Evolutionary conservation across 2,113 vertebrate species (phyloP), one percentile per base, ranked within the genome.

Genomic region (Cyphotilapia sp.): DNA sequence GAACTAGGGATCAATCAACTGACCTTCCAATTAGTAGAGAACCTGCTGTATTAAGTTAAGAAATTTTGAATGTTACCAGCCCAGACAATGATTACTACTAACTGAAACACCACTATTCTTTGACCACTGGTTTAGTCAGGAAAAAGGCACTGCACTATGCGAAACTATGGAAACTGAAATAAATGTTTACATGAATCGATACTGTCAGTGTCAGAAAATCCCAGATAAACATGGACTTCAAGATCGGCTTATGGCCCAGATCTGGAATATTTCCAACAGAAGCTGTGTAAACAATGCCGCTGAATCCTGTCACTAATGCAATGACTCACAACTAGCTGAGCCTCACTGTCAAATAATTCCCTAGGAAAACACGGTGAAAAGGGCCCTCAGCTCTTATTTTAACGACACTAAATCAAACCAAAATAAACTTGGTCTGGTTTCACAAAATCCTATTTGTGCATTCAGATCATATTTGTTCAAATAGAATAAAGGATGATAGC

Each of bases 401-500:
- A 83, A 83, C 80, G 33, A 40, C 42, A 45, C 5, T 49, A 17
- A 31, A 54, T 80, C 45, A 33, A 86, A 78, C 19, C 51, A 87
- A 89, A 86, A 89, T 69, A 90, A 87, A 85, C 74, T 76, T 5
- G 61, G 31, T 88, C 87, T 56, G 59, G 16, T 86, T 91, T 89
- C 86, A 81, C 47, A 14, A 80, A 92, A 83, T 89, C 80, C 49
- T 88, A 66, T 89, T 83, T 81, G 78, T 61, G 78, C 59, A 83
- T 84, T 83, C 29, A 81, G 81, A 86, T 86, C 17, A 35, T 91
- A 88, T 88, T 80, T 85, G 80, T 63, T 84, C 19, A 71, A 53
- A 87, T 42, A 35, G 87, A 45, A 80, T 69, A 87, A 17, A 80
- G 69, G 81, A 89, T 81, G 51, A 84, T 83, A 91, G 84, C 66